A percentile compares a stretch with the other conserved stretches of the same genome.
These are phyloP conservation scores for Lepisosteus oculatus DNA, from an alignment of 2,113 vertebrate species.

Conservation along the genomic window DNA sequence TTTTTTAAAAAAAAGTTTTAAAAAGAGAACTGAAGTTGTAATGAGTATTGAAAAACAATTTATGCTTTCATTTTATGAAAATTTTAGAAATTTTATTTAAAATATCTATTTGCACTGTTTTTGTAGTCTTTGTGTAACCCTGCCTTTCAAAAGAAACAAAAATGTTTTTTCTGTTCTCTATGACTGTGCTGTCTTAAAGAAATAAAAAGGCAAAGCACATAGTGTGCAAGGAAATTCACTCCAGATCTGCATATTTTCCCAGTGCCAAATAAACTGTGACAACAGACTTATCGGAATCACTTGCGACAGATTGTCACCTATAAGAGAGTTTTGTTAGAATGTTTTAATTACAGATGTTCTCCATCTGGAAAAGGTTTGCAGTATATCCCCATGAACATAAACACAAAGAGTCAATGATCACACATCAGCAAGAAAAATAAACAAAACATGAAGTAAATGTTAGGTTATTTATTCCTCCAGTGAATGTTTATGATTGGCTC, in stretches of 20 bases:
- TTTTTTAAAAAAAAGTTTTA: constrained; percentile 8
- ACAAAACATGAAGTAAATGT: too few species aligned
- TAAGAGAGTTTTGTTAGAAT: constrained; percentile 29
- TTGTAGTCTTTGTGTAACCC: neutral
- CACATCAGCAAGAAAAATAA: too few species aligned
- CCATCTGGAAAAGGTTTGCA: neutral
- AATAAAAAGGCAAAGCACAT: constrained; percentile 28
- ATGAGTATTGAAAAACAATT: too few species aligned
- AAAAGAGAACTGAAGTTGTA: neutral
- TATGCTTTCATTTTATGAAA: too few species aligned
- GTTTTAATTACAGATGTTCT: constrained; percentile 26
- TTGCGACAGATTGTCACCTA: constrained; percentile 45
- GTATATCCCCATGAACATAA: too few species aligned
- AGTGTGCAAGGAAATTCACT: constrained; percentile 48
- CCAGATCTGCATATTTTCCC: constrained; percentile 45
- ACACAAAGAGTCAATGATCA: too few species aligned
- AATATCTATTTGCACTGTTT: too few species aligned
- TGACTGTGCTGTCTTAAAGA: constrained; percentile 58
- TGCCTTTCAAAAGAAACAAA: constrained; percentile 51
- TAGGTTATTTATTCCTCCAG: too few species aligned
- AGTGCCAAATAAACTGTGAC: constrained; percentile 46
- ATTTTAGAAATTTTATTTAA: too few species aligned
- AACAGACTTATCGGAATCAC: constrained; percentile 39
- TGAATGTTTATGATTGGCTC: too few species aligned
- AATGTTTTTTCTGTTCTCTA: constrained; percentile 58